These are phyloP conservation scores for Diabrotica virgifera DNA, from an alignment of 1,140 invertebrate species.

Conservation along the genomic window DNA sequence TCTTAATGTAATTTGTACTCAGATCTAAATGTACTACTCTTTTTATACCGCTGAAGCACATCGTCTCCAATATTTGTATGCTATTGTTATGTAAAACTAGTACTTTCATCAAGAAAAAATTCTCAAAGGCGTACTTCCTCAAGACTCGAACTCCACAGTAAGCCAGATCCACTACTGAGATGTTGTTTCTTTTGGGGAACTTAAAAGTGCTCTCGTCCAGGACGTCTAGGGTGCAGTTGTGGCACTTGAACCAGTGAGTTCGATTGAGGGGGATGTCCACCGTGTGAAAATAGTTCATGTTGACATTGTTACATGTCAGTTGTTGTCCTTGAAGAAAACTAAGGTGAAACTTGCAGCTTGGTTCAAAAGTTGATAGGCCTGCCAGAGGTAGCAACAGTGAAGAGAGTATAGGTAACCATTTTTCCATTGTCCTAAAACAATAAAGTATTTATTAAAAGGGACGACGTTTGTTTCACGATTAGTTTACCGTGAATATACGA, in stretches of 20 bases:
- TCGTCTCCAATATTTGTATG: constrained; percentile 31
- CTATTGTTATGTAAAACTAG: constrained; percentile 37
- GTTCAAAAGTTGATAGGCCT: constrained; percentile 23
- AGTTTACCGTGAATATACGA: no score
- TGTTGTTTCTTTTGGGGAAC: constrained; percentile 35
- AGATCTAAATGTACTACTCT: constrained; percentile 39
- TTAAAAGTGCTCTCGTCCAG: constrained; percentile 39
- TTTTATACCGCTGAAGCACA: constrained; percentile 34
- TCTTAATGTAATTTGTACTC: constrained; percentile 36
- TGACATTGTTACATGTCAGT: constrained; percentile 37
- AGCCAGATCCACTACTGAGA: constrained; percentile 36
- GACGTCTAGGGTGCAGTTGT: constrained; percentile 34
- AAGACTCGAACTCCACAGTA: constrained; percentile 26
- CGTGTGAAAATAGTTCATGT: constrained; percentile 33
- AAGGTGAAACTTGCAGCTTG: constrained; percentile 22
- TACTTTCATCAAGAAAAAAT: constrained; percentile 34
- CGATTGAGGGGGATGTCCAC: constrained; percentile 32
- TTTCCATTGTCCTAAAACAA: constrained; percentile 31
- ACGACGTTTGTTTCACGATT: no score
- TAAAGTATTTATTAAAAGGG: no score
- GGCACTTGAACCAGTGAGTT: constrained; percentile 39
- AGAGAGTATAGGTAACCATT: constrained; percentile 27
- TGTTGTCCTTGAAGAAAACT: constrained; percentile 30
- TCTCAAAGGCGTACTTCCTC: constrained; percentile 34
- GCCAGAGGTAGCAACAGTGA: constrained; percentile 21